A percentile compares a stretch with the other conserved stretches of the same genome.
phyloP scores from a whole-genome alignment of 2,888 invertebrate species.

The Ernsta delagoae region DNA sequence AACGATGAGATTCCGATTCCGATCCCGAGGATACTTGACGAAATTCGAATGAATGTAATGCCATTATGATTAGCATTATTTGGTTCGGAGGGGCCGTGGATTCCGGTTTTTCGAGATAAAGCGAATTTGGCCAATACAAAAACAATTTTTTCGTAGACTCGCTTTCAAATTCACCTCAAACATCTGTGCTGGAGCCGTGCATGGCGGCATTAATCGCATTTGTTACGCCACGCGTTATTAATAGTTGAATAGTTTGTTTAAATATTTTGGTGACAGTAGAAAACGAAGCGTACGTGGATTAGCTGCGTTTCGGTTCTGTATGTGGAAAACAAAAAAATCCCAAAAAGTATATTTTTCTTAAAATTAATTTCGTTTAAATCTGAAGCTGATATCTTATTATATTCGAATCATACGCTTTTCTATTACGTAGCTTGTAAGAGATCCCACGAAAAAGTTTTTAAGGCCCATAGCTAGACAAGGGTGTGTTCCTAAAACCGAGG shows the following conservation, averaged over 20 bases:
- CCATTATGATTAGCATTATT: conserved; percentile 84
- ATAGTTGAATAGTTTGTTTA: conserved; percentile 79
- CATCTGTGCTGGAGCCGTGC: conserved; percentile 72
- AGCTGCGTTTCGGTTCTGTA: conserved; percentile 38
- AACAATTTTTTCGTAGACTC: conserved; percentile 54
- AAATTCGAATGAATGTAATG: conserved; percentile 83
- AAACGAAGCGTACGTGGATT: conserved; percentile 38
- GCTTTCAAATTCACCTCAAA: conserved; percentile 73
- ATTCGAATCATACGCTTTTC: too few species aligned
- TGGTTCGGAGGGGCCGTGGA: conserved; percentile 71
- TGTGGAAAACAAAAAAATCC: background rate
- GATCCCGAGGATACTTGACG: conserved; percentile 75
- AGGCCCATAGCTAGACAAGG: too few species aligned
- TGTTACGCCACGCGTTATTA: conserved; percentile 77
- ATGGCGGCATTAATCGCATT: conserved; percentile 76
- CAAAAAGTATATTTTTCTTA: background rate
- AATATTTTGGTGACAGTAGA: conserved; percentile 65
- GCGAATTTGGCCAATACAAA: conserved; percentile 76
- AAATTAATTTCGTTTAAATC: too few species aligned
- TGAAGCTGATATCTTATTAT: too few species aligned
- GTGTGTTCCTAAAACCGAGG: too few species aligned
- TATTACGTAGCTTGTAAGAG: too few species aligned
- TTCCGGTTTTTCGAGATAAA: conserved; percentile 81
- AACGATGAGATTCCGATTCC: conserved; percentile 61
- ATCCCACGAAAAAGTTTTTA: too few species aligned